Base-by-base conservation (phyloP, 2,113 vertebrate species). In the Xenotilapia caudafasciata region DNA sequence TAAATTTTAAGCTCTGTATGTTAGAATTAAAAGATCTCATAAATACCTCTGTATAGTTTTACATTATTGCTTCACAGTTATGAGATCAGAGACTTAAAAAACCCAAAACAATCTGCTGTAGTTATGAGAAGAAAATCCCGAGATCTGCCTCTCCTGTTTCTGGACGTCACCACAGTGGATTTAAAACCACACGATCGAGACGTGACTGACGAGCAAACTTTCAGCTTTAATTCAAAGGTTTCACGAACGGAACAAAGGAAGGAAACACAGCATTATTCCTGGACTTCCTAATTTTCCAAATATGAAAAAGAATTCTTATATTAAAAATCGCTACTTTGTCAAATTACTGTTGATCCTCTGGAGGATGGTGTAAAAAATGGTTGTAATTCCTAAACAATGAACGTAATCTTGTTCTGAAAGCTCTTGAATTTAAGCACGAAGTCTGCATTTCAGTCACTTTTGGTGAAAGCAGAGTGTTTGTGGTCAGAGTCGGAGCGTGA, bases 391-490 rank as follows among this genome's bases (percentile, higher is more conserved):
- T 73, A 15, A 45, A 26, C n/a, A 6, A 42, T 42, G 38, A 70
- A 4, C 2, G 1, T 70, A 38, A 42, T 26, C 2, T 26, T 42
- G 21, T 45, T 73, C 40, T 73, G 40, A 73, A 73, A 45, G 38
- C 21, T 73, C 40, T 42, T 42, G n/a, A 42, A 70, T 15, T 70
- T 21, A 70, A 70, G n/a, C 35, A 23, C 19, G 0, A 42, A 70
- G 35, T 70, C 35, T 70, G n/a, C 35, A 42, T 23, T 70, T 70
- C 2, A 6, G 38, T 42, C 65, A 42, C 35, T 49, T 9, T 77
- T 51, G 73, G 73, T 77, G 45, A 77, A 51, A 77, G 10, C 73
- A n/a, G 45, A 77, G 73, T 33, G 45, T 49, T 8, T 51, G 73
- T 77, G 73, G 13, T 17, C 21, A 75, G 73, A 77, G 47, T 77